These are phyloP conservation scores for Macrosoma leucophasiata DNA, from an alignment of 2,888 invertebrate species.

Conservation along the genomic window DNA sequence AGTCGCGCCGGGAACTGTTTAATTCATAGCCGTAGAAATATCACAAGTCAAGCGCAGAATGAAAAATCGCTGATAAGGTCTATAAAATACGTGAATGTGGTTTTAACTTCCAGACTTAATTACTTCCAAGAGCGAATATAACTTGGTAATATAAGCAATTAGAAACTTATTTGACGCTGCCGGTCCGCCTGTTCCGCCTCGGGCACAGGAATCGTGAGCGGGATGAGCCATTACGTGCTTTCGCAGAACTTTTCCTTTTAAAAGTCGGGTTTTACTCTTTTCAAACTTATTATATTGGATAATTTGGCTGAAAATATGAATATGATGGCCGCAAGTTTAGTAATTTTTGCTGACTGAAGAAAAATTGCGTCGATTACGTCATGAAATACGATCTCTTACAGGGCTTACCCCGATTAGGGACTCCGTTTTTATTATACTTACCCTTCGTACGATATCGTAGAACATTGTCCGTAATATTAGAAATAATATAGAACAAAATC, in stretches of 20 bases:
- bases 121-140: slow-evolving; percentile 70
- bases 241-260: slow-evolving; percentile 72
- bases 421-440: slow-evolving; percentile 29
- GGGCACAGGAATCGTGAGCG: slow-evolving; percentile 68
- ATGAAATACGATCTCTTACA: slow-evolving; percentile 54
- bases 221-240: slow-evolving; percentile 75
- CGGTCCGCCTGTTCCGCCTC: slow-evolving; percentile 68
- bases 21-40: slow-evolving; percentile 30
- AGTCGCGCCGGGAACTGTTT: slow-evolving; percentile 30
- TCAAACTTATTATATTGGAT: slow-evolving; percentile 72
- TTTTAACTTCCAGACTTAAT: slow-evolving; percentile 67
- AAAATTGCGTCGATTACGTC: slow-evolving; percentile 57
- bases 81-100: slow-evolving; percentile 57
- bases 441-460: slow-evolving; percentile 10
- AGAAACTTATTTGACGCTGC: slow-evolving; percentile 75
- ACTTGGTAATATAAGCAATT: slow-evolving; percentile 76
- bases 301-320: slow-evolving; percentile 69
- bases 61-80: slow-evolving; percentile 39
- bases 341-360: slow-evolving; percentile 53
- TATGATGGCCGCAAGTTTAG: slow-evolving; percentile 66
- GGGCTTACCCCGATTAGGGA: slow-evolving; percentile 43
- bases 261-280: slow-evolving; percentile 72
- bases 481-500: no score
- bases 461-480: no score
- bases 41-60: slow-evolving; percentile 25